Percentiles rank a stretch among this genome's conserved stretches.
Conservation (phyloP, 2,113 vertebrate genomes). For the Pachyramphus minor region DNA sequence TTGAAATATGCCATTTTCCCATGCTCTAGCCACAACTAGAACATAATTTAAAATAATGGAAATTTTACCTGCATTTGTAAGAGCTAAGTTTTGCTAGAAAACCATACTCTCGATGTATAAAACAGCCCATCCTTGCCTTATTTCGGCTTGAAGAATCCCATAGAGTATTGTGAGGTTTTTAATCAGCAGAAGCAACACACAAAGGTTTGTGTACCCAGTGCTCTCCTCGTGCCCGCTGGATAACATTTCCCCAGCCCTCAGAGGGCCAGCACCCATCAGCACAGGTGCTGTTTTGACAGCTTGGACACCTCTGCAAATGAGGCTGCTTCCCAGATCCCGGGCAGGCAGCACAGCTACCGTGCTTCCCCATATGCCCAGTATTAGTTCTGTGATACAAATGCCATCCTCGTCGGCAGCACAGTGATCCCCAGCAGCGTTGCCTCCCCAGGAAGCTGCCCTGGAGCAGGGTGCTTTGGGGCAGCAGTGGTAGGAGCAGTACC, state of each 20-base stretch:
- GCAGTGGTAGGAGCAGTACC: background rate
- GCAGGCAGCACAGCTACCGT: background rate
- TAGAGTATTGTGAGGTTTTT: background rate
- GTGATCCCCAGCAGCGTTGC: fast-evolving
- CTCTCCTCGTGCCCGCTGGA: background rate
- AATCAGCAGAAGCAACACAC: background rate
- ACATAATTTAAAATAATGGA: background rate
- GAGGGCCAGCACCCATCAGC: constrained; percentile 52
- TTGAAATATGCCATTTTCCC: background rate
- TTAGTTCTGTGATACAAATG: background rate
- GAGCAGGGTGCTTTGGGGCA: background rate
- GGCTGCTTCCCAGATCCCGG: constrained; percentile 22
- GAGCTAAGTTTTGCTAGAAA: background rate
- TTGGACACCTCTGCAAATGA: constrained; percentile 59
- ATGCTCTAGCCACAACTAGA: background rate
- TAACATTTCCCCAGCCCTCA: constrained; percentile 3
- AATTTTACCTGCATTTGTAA: background rate
- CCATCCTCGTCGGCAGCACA: fast-evolving
- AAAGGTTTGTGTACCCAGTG: background rate
- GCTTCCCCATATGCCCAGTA: constrained; percentile 40
- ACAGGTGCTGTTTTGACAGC: constrained; percentile 64
- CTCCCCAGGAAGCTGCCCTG: background rate
- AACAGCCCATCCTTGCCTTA: background rate
- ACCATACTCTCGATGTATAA: background rate
- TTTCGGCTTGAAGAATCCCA: background rate